Base-by-base conservation (phyloP, 2,113 vertebrate species). In the Monopterus albus region DNA sequence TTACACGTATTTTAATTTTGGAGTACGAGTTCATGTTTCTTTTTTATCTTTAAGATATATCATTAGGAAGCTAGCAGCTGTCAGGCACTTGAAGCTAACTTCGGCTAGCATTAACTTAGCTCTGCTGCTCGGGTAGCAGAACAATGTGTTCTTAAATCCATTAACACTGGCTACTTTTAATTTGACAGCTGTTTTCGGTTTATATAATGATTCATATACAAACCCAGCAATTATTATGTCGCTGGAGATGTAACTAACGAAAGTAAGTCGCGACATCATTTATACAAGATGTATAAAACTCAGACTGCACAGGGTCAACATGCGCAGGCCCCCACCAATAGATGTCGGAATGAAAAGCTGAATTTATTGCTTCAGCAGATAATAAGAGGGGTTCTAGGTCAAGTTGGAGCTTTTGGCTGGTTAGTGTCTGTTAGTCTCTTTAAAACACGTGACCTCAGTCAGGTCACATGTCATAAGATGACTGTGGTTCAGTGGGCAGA, bases 131-230 rank as follows among this genome's bases (percentile, higher is more conserved):
- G 29, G 29, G 15, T 14, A 57, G n/a, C 42, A 64, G 59, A 35
- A 87, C 85, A 77, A 35, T 43, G 28, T 79, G 77, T 89, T 10
- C 63, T 42, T 11, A 66, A 51, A 72, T 4, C 23, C 20, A 17
- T 2, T 6, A 11, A 2, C 0, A 14, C 13, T 31, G 10, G 25
- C 2, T 43, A 26, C 17, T 58, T 15, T 26, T 28, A 29, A 43
- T 29, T 12, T 23, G 7, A 58, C 26, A 17, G 2, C 3, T 38
- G 4, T 57, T 7, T 11, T 1, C 17, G n/a, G 20, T 45, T 40
- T 14, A 39, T 36, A 21, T 11, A 18, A 17, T 14, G 12, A 59
- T 11, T 5, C 1, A 3, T 23, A 5, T 49, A 1, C 3, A 43
- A 28, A 57, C 17, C 1, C n/a, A 40, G 3, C 10, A 31, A n/a